Evolutionary conservation across 2,797 vertebrate genomes (phyloP).

Genomic region (Macropodus opercularis): DNA sequence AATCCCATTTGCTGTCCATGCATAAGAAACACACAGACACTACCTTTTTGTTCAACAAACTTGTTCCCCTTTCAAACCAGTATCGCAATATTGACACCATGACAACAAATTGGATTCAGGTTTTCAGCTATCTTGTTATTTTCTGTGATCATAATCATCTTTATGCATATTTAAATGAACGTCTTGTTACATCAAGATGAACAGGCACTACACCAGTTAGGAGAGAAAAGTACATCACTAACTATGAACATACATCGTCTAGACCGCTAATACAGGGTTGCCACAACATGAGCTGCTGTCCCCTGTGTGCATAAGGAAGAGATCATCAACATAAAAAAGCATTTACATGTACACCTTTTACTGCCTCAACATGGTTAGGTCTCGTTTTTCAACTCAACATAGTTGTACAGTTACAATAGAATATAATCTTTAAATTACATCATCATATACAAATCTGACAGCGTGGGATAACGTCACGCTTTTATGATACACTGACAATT

Average conservation of each 20-base stretch:
- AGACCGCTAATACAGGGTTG: slow-evolving; percentile 79
- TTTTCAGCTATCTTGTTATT: slow-evolving; percentile 72
- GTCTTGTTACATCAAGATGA: slow-evolving; percentile 84
- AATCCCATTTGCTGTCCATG: slow-evolving; percentile 2
- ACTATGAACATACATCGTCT: slow-evolving; percentile 84
- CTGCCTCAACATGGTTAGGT: slow-evolving; percentile 81
- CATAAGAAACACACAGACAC: slow-evolving; percentile 65
- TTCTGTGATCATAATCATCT: slow-evolving; percentile 79
- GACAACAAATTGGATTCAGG: slow-evolving; percentile 79
- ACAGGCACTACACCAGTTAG: slow-evolving; percentile 88
- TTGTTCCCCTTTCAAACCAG: slow-evolving; percentile 81
- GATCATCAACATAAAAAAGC: slow-evolving; percentile 82
- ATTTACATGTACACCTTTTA: slow-evolving; percentile 85
- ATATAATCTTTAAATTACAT: slow-evolving; percentile 89
- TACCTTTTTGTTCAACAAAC: slow-evolving; percentile 75
- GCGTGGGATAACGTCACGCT: slow-evolving; percentile 80
- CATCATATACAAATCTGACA: slow-evolving; percentile 87
- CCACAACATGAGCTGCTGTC: slow-evolving; percentile 75
- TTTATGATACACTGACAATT: slow-evolving; percentile 84
- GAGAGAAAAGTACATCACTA: slow-evolving; percentile 85
- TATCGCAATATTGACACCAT: slow-evolving; percentile 81
- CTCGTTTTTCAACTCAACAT: slow-evolving; percentile 84
- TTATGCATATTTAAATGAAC: slow-evolving; percentile 86
- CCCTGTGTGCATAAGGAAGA: slow-evolving; percentile 82
- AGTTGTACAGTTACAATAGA: slow-evolving; percentile 88